Percentiles rank a stretch among this genome's conserved stretches.
Evolutionary conservation across 2,888 invertebrate species (phyloP).

Genomic region (Protodeltote pygarga): DNA sequence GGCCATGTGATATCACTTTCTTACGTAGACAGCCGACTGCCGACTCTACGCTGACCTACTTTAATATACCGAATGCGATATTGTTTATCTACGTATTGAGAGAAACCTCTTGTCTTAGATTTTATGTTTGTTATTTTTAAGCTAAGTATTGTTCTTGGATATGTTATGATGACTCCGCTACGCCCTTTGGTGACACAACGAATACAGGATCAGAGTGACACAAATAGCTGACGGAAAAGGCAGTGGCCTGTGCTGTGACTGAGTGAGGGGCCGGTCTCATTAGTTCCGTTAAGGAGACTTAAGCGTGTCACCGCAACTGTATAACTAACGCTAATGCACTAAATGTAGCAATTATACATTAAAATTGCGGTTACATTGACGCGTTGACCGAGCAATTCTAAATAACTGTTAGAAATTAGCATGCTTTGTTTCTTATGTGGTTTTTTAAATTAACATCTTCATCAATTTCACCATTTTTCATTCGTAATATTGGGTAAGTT

Average conservation of each 20-base stretch:
- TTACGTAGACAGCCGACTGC: slow-evolving; percentile 52
- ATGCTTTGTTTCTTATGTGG: slow-evolving; percentile 2
- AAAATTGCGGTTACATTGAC: slow-evolving; percentile 28
- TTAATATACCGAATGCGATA: slow-evolving; percentile 60
- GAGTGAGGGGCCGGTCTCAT: slow-evolving; percentile 61
- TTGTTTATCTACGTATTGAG: slow-evolving; percentile 56
- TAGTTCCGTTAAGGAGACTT: slow-evolving; percentile 69
- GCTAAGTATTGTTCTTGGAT: slow-evolving; percentile 13
- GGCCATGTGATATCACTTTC: slow-evolving; percentile 57
- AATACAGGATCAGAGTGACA: slow-evolving; percentile 59
- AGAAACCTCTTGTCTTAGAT: slow-evolving; percentile 40
- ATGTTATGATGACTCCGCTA: slow-evolving; percentile 21
- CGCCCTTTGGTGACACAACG: slow-evolving; percentile 22
- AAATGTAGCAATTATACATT: slow-evolving; percentile 47
- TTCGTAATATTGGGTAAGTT: no score
- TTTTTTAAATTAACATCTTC: no score
- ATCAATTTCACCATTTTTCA: no score
- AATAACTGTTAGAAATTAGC: slow-evolving; percentile 18
- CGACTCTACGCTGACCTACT: slow-evolving; percentile 53
- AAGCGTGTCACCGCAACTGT: slow-evolving; percentile 63
- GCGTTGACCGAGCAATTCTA: slow-evolving; percentile 24
- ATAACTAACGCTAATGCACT: slow-evolving; percentile 43
- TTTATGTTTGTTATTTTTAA: slow-evolving; percentile 41
- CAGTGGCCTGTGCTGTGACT: slow-evolving; percentile 49
- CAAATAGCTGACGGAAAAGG: slow-evolving; percentile 64